phyloP scores from a whole-genome alignment of 1,140 invertebrate species.

The Venturia canescens region DNA sequence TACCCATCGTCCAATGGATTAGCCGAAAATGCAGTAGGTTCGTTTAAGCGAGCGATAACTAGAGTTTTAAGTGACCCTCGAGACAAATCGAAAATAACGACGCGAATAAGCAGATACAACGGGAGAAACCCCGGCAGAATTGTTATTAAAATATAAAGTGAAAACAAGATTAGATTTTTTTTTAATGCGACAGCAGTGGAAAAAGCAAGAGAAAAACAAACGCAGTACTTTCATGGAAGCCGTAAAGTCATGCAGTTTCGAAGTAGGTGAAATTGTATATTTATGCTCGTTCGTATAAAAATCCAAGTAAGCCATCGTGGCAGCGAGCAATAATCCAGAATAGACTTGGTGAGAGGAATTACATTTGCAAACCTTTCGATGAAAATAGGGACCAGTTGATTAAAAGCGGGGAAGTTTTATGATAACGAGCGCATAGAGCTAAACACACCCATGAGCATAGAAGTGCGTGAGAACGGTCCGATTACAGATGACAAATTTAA shows the following conservation, averaged over 20 bases:
- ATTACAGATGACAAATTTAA: not conserved
- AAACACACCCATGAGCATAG: not conserved
- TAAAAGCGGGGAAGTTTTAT: slow-evolving; percentile 16
- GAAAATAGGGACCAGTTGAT: slow-evolving; percentile 24
- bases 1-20: slow-evolving; percentile 62
- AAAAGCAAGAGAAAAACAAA: slow-evolving; percentile 45
- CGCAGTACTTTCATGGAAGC: slow-evolving; percentile 48
- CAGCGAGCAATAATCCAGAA: slow-evolving; percentile 37
- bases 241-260: slow-evolving; percentile 51
- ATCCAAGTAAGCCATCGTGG: slow-evolving; percentile 53
- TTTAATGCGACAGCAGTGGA: slow-evolving; percentile 26
- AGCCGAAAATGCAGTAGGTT: slow-evolving; percentile 62
- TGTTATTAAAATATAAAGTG: slow-evolving; percentile 25
- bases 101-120: slow-evolving; percentile 53
- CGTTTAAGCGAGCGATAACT: slow-evolving; percentile 59
- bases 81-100: slow-evolving; percentile 39
- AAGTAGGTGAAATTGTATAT: slow-evolving; percentile 52
- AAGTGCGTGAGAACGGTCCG: not conserved
- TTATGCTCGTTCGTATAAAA: slow-evolving; percentile 55
- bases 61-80: slow-evolving; percentile 45
- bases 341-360: slow-evolving; percentile 46
- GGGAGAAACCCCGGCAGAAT: too few species aligned
- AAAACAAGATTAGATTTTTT: slow-evolving; percentile 47
- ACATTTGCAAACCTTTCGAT: slow-evolving; percentile 42
- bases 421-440: too few species aligned